These are phyloP conservation scores for Calycopis cecrops DNA, from an alignment of 1,140 invertebrate genomes.

Conservation along the genomic window DNA sequence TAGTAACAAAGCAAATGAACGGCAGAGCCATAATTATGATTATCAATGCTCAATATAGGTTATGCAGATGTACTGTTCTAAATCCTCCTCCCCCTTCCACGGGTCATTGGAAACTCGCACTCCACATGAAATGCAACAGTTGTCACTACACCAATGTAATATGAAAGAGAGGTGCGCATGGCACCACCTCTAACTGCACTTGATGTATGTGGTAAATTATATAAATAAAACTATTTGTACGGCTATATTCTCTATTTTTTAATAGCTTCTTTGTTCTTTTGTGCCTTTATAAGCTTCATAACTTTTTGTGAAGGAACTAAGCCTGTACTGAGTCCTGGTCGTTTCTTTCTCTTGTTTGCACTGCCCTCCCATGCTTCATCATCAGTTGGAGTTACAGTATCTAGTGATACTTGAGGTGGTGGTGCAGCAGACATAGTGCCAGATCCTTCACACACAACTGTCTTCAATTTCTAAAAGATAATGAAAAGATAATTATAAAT, in stretches of 20 bases:
- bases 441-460: constrained; percentile 57
- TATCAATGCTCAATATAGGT: no score
- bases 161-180: no score
- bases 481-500: not conserved
- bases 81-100: no score
- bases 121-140: no score
- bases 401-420: constrained; percentile 42
- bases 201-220: no score
- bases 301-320: constrained; percentile 90
- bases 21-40: no score
- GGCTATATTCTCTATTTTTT: constrained; percentile 27
- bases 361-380: constrained; percentile 76
- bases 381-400: constrained; percentile 39
- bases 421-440: constrained; percentile 49
- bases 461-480: constrained; percentile 52
- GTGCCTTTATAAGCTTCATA: constrained; percentile 83
- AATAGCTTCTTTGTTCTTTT: constrained; percentile 58
- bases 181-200: no score
- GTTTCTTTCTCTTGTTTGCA: constrained; percentile 78
- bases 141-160: no score
- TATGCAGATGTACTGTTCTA: no score
- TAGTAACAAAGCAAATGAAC: no score
- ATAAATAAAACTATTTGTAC: no score
- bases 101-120: no score
- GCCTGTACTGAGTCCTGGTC: constrained; percentile 85